Base-by-base conservation (phyloP, 2,797 vertebrate genomes). In the Manis pentadactyla region DNA sequence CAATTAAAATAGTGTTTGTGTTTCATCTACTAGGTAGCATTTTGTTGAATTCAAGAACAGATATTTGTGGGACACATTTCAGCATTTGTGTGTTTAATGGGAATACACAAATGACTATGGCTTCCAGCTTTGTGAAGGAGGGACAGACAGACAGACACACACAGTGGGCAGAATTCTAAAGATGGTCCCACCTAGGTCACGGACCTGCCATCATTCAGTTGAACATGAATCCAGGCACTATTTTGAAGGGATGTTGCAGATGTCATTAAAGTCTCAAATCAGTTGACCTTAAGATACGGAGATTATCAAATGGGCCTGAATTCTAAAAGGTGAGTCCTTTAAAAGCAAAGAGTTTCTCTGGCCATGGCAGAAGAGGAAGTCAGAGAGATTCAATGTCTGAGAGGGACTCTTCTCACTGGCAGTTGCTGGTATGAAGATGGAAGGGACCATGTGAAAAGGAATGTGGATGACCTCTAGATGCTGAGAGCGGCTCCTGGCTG, bases 201-300 rank as follows among this genome's bases (percentile, higher is more conserved):
- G 10, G 10, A 0, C 51, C 21, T 1, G 25, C 29, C 73, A 31
- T 21, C 68, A 2, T n/a, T 59, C 4, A 87, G 0, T 21, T 34
- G 34, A 89, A 59, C 0, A 9, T 9, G 7, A 74, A 83, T 55
- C 64, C 7, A 75, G 51, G 25, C 5, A 18, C 11, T 93, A 1
- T 17, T 21, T n/a, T 34, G 39, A 87, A 89, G 37, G 27, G 27
- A 84, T 69, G 94, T 92, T 77, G 21, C 12, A 29, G 17, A 71
- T 75, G 31, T 31, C 77, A 64, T 74, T 63, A 15, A 92, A 92
- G 14, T 53, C n/a, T 51, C 37, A 89, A 78, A 57, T 83, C 46
- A 55, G 21, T 61, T 82, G 66, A 57, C 7, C 2, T 94, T 86
- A 94, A 57, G 14, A n/a, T 93, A 34, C 0, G 7, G 13, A 87